A percentile compares a stretch with the other conserved stretches of the same genome.
Evolutionary conservation across 2,888 invertebrate species (phyloP).

Genomic region (Agonum fuliginosum): DNA sequence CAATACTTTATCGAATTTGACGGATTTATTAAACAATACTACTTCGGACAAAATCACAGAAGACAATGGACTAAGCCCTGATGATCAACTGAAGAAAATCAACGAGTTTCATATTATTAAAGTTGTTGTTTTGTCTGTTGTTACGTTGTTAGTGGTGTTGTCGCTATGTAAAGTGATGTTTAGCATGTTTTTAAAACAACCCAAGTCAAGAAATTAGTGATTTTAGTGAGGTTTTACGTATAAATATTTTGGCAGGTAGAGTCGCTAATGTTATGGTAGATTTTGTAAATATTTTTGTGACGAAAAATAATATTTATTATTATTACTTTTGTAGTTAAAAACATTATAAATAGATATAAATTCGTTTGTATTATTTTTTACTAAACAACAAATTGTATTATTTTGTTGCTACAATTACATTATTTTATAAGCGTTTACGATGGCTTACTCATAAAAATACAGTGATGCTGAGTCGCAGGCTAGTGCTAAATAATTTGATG

Average conservation of each 20-base stretch:
- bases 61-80: slow-evolving; percentile 14
- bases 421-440: too few relatives aligned
- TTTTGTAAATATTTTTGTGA: not conserved
- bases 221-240: not conserved
- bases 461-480: too few relatives aligned
- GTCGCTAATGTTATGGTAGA: too few relatives aligned
- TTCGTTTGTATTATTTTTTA: too few relatives aligned
- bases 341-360: too few relatives aligned
- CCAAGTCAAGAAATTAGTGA: slow-evolving; percentile 1
- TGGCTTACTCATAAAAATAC: too few relatives aligned
- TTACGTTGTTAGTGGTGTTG: slow-evolving; percentile 46
- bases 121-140: slow-evolving; percentile 56
- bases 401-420: too few relatives aligned
- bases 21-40: not conserved
- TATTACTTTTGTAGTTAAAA: too few relatives aligned
- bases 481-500: too few relatives aligned
- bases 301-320: too few relatives aligned
- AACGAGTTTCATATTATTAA: slow-evolving; percentile 59
- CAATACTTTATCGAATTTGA: slow-evolving; percentile 5
- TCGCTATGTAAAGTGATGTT: slow-evolving; percentile 55
- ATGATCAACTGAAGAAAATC: slow-evolving; percentile 49
- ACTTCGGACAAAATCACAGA: slow-evolving; percentile 8
- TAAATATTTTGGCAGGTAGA: too few relatives aligned
- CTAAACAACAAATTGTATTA: too few relatives aligned
- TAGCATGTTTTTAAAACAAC: slow-evolving; percentile 56